A percentile compares a stretch with the other conserved stretches of the same genome.
phyloP scores from a whole-genome alignment of 2,113 vertebrate species.

The Calonectris borealis region DNA sequence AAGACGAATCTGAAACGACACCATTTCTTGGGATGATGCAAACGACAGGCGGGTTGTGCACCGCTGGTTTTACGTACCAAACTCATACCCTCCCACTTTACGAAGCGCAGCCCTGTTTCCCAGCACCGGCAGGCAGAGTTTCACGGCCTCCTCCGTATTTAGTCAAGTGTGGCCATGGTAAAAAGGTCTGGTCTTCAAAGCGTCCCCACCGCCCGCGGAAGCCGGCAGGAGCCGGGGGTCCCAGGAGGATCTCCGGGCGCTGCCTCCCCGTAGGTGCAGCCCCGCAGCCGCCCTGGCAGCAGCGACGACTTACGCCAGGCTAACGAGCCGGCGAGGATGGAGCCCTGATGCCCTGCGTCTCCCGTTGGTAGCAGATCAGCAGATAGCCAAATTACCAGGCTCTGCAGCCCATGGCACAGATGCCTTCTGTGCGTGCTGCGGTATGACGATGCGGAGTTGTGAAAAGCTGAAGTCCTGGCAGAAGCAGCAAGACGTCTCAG shows the following conservation, averaged over 20 bases:
- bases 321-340: not conserved
- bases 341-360: rapidly evolving
- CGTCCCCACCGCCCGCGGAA: too few species aligned
- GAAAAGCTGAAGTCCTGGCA: not conserved
- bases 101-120: not conserved
- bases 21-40: rapidly evolving
- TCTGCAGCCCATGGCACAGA: not conserved
- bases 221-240: too few species aligned
- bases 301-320: rapidly evolving
- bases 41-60: rapidly evolving
- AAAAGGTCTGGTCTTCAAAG: not conserved
- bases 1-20: not conserved
- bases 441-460: rapidly evolving
- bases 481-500: not conserved
- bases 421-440: not conserved
- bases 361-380: not conserved
- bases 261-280: not conserved
- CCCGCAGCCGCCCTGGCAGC: not conserved
- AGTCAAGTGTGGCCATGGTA: rapidly evolving
- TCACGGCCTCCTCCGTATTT: rapidly evolving
- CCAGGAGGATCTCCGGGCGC: not conserved
- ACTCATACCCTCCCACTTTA: rapidly evolving
- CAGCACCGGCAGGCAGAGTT: too few species aligned
- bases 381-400: rapidly evolving
- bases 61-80: rapidly evolving